Evolutionary conservation across 2,888 invertebrate species (phyloP).

Genomic region (Microplitis deprimator): DNA sequence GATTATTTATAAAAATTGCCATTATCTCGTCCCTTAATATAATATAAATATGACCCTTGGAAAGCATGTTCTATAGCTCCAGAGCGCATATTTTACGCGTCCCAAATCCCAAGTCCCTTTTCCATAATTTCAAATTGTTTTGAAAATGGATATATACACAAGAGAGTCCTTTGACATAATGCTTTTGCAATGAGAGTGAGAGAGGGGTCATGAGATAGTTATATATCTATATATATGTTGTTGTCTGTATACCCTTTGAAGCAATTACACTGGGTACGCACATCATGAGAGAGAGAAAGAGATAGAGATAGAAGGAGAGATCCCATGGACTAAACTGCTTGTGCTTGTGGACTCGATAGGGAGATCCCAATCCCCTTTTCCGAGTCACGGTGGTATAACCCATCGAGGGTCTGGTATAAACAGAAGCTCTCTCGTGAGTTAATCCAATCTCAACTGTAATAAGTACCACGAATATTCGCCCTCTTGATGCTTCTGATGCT

Average conservation of each 20-base stretch:
- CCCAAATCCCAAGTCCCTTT: conserved; percentile 21
- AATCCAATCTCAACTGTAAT: conserved; percentile 63
- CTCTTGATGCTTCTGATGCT: conserved; percentile 26
- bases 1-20: conserved; percentile 32
- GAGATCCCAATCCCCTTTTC: conserved; percentile 11
- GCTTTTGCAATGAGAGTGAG: conserved; percentile 21
- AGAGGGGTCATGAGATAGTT: conserved; percentile 25
- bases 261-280: conserved; percentile 57
- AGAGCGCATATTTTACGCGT: conserved; percentile 21
- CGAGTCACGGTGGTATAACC: conserved; percentile 29
- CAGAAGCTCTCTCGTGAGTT: conserved; percentile 60
- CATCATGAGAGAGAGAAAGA: background rate
- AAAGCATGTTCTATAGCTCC: conserved; percentile 15
- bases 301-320: background rate
- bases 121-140: conserved; percentile 40
- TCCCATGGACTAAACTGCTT: background rate
- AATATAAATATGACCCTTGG: conserved; percentile 9
- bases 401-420: conserved; percentile 52
- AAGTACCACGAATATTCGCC: conserved; percentile 49
- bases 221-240: conserved; percentile 35
- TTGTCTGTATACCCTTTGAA: conserved; percentile 54
- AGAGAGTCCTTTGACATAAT: conserved; percentile 34
- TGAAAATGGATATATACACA: conserved; percentile 43
- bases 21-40: conserved; percentile 30
- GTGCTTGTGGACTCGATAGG: conserved; percentile 15